Evolutionary conservation across 2,888 invertebrate genomes (phyloP).

Genomic region (Rhabditoides inermis): DNA sequence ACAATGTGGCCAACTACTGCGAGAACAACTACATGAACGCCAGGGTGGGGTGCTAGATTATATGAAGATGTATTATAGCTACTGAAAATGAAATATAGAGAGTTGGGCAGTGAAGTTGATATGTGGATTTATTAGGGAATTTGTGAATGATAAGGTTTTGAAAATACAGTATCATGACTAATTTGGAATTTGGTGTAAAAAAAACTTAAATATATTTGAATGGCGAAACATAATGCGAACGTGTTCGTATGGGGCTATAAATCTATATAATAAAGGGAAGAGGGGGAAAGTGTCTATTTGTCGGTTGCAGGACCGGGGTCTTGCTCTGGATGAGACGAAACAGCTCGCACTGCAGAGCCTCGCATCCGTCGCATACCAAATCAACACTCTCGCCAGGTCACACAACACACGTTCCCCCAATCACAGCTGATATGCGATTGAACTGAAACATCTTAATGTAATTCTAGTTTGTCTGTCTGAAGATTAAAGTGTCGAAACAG

Average conservation of each 20-base stretch:
- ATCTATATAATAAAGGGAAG: too few relatives aligned
- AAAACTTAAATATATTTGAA: background rate
- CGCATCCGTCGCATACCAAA: constrained; percentile 97
- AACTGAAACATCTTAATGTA: too few relatives aligned
- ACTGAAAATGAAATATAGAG: too few relatives aligned
- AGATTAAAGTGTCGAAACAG: too few relatives aligned
- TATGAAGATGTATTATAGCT: background rate
- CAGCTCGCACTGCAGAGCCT: constrained; percentile 95
- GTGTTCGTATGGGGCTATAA: too few relatives aligned
- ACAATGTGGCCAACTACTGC: constrained; percentile 92
- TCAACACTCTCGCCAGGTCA: constrained; percentile 77
- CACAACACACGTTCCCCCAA: too few relatives aligned
- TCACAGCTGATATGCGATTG: background rate
- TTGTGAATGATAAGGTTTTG: background rate
- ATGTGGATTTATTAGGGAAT: background rate
- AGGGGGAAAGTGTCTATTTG: too few relatives aligned
- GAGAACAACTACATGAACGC: constrained; percentile 78
- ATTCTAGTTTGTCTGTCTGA: too few relatives aligned
- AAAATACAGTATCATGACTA: background rate
- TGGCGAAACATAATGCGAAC: background rate
- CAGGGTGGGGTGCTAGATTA: constrained; percentile 6
- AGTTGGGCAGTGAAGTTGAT: too few relatives aligned
- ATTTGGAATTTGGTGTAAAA: background rate
- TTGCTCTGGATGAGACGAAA: constrained; percentile 94
- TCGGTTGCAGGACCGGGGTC: too few relatives aligned